Evolutionary conservation across 2,113 vertebrate species (phyloP).

Genomic region (Pachypanchax playfairii): DNA sequence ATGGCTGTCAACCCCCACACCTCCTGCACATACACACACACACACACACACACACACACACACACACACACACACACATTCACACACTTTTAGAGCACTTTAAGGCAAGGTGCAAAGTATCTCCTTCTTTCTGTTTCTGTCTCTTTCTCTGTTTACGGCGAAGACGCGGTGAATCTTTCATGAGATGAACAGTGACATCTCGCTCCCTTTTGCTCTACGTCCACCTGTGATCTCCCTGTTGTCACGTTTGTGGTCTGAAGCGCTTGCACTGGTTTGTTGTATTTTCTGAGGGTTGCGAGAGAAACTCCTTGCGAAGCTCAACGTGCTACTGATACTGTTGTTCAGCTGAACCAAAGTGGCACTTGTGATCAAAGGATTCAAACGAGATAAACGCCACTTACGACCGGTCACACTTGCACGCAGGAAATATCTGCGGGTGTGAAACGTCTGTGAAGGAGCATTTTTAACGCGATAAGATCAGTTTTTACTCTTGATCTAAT

Average conservation of each 20-base stretch:
- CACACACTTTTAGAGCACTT: constrained; percentile 45
- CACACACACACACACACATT: constrained; percentile 24
- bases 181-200: constrained; percentile 44
- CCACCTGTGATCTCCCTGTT: constrained; percentile 41
- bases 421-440: constrained; percentile 11
- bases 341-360: constrained; percentile 15
- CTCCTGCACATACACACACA: too few species aligned
- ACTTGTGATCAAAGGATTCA: constrained; percentile 27
- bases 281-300: not conserved
- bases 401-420: constrained; percentile 43
- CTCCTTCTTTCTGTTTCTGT: constrained; percentile 27
- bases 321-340: constrained; percentile 16
- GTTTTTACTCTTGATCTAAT: constrained; percentile 15
- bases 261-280: not conserved
- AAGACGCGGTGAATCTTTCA: constrained; percentile 66
- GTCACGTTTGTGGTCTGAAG: constrained; percentile 12
- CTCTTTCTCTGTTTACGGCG: constrained; percentile 22
- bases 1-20: too few species aligned
- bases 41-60: not conserved
- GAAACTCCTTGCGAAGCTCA: not conserved
- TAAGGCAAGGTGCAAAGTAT: constrained; percentile 45
- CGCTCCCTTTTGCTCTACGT: constrained; percentile 22
- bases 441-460: constrained; percentile 5
- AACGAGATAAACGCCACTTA: constrained; percentile 25
- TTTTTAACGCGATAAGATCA: constrained; percentile 10